These are phyloP conservation scores for Siphamia tubifer DNA, from an alignment of 2,113 vertebrate species.

Conservation along the genomic window DNA sequence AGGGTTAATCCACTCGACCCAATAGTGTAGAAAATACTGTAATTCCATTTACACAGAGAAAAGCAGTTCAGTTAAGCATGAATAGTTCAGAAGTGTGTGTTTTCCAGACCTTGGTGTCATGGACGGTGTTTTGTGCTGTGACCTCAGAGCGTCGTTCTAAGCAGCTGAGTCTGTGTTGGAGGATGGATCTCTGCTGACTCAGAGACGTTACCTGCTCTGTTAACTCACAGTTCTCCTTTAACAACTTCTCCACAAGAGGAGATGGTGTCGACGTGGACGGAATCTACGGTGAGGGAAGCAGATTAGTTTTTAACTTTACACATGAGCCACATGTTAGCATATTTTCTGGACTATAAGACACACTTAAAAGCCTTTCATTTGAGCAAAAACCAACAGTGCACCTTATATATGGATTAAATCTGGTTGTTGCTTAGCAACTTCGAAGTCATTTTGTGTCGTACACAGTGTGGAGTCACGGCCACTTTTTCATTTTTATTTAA, in stretches of 20 bases:
- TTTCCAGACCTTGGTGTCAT: conserved; percentile 80
- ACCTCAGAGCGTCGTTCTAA: conserved; percentile 75
- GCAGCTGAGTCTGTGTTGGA: conserved; percentile 69
- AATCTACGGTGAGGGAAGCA: not conserved
- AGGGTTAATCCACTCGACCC: no score
- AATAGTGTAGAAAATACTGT: no score
- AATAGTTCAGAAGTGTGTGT: not conserved
- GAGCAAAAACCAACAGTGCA: no score
- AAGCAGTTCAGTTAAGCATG: no score
- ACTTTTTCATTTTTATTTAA: no score
- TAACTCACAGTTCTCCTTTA: conserved; percentile 82
- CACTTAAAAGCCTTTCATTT: no score
- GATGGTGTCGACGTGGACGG: conserved; percentile 3
- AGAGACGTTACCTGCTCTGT: conserved; percentile 61
- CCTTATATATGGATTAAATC: no score
- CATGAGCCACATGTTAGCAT: not conserved
- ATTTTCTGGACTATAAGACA: no score
- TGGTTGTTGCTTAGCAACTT: no score
- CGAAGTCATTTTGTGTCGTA: no score
- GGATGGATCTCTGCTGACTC: conserved; percentile 74
- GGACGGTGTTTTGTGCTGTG: conserved; percentile 65
- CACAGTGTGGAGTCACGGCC: no score
- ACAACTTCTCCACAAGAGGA: conserved; percentile 70
- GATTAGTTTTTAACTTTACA: not conserved
- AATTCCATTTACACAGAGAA: no score